Evolutionary conservation across 92 coral and sea anemone species (phyloP), one percentile per base, ranked within the genome.

Genomic region (Nematostella vectensis): DNA sequence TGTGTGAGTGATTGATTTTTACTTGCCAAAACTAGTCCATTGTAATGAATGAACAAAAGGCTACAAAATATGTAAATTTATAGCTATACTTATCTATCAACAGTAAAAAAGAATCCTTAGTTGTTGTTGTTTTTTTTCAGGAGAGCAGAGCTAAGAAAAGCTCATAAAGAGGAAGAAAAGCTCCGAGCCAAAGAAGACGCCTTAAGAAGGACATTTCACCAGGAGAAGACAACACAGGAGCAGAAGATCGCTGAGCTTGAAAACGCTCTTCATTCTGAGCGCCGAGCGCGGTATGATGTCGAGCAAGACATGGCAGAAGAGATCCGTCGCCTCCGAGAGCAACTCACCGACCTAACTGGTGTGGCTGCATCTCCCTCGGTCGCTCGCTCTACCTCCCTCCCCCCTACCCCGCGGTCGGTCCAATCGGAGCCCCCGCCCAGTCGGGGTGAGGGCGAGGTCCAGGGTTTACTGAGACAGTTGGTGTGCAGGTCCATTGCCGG

Each of bases 221-320:
- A 63, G 58, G 67, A 71, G 26, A 77, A 70, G 38, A 31, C 66
- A 39, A 53, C 62, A 18, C 80, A 85, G 48, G 61, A 39, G 43
- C 67, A 75, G 16, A 72, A 59, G 48, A 62, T 79, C 20, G 50
- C 48, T 55, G 44, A 57, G 17, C 68, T 85, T 10, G 72, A 75
- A 59, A 67, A 40, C 20, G 70, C 79, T 25, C 83, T 85, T 17
- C 31, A 57, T 19, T 66, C 48, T 3, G 94, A 85, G 31, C 71
- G 72, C 18, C 30, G 17, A 2, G 69, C 67, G 9, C 76, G 82
- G n/a, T 31, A 50, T 11, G 49, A 31, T 17, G 36, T 72, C 2
- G 94, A 85, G 40, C 66, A 56, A 24, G 52, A 66, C 47, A 80
- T 74, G 68, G 66, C 69, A 10, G 67, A 57, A 26, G 88, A 80